A percentile compares a stretch with the other conserved stretches of the same genome.
Conservation (phyloP, 1,140 invertebrate species). For the Homarus americanus region DNA sequence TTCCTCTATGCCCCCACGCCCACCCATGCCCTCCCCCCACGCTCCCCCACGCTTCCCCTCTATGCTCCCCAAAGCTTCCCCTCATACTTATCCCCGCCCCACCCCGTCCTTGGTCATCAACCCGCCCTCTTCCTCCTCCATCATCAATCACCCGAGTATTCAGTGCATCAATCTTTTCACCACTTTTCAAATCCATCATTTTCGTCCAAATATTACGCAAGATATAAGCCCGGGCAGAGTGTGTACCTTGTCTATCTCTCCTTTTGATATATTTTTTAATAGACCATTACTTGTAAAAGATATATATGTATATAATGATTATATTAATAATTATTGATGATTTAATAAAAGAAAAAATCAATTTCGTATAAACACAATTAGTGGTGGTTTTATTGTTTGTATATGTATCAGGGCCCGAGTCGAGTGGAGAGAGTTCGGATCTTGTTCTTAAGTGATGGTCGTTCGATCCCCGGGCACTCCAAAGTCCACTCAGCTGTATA, state of each 20-base stretch:
- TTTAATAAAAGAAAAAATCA: too few relatives aligned
- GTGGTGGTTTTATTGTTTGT: too few relatives aligned
- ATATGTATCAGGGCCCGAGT: too few relatives aligned
- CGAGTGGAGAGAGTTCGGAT: too few relatives aligned
- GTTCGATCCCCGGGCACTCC: too few relatives aligned
- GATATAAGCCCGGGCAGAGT: not conserved
- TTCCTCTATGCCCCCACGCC: too few relatives aligned
- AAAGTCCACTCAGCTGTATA: too few relatives aligned
- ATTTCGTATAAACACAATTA: too few relatives aligned
- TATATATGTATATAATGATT: not conserved
- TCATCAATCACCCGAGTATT: slow-evolving; percentile 14
- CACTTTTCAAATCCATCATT: slow-evolving; percentile 5
- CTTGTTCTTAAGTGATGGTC: too few relatives aligned
- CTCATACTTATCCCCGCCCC: not conserved
- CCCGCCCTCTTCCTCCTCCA: not conserved
- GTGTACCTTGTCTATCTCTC: not conserved
- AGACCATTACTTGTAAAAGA: not conserved
- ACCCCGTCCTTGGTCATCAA: too few relatives aligned
- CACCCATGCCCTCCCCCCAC: too few relatives aligned
- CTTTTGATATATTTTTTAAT: not conserved
- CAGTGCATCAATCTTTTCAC: slow-evolving; percentile 7
- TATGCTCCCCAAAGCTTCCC: not conserved
- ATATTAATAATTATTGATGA: too few relatives aligned
- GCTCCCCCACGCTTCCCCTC: not conserved
- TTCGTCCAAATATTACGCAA: not conserved